Percentiles rank a stretch among this genome's conserved stretches.
Conservation (phyloP, 2,797 vertebrate genomes). For the Diglossa cyanea region DNA sequence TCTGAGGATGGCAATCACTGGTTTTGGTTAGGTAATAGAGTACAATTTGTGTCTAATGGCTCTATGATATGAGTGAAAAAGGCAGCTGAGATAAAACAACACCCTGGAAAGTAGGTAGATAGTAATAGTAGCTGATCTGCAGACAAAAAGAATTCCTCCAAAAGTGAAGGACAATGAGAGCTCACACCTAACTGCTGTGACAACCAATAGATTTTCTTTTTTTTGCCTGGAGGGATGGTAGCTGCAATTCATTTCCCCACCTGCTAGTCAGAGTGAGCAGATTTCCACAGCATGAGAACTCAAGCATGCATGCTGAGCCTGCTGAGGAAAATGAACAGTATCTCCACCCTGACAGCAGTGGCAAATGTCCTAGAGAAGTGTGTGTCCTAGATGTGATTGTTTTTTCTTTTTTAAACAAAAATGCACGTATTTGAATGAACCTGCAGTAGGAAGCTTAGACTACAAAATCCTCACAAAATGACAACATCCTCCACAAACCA, state of each 20-base stretch:
- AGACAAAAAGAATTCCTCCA: background rate
- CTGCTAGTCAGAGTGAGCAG: constrained; percentile 45
- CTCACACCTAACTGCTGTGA: background rate
- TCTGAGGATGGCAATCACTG: background rate
- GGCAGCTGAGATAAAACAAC: background rate
- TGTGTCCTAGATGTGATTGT: background rate
- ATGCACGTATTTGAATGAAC: background rate
- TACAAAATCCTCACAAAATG: background rate
- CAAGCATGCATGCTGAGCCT: background rate
- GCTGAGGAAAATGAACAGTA: constrained; percentile 15
- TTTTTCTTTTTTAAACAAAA: background rate
- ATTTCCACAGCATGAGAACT: constrained; percentile 54
- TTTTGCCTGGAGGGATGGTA: background rate
- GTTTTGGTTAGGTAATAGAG: background rate
- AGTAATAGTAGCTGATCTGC: background rate
- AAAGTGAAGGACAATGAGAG: background rate
- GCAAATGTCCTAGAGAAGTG: background rate
- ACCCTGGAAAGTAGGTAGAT: background rate
- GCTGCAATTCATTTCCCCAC: constrained; percentile 34
- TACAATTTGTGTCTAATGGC: background rate
- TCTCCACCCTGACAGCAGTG: background rate
- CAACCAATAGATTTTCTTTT: background rate
- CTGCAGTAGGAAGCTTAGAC: background rate
- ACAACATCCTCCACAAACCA: background rate
- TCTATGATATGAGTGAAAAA: background rate